Evolutionary conservation across 2,888 invertebrate genomes (phyloP), one percentile per base, ranked within the genome.

Genomic region (Pyrgus malvae): DNA sequence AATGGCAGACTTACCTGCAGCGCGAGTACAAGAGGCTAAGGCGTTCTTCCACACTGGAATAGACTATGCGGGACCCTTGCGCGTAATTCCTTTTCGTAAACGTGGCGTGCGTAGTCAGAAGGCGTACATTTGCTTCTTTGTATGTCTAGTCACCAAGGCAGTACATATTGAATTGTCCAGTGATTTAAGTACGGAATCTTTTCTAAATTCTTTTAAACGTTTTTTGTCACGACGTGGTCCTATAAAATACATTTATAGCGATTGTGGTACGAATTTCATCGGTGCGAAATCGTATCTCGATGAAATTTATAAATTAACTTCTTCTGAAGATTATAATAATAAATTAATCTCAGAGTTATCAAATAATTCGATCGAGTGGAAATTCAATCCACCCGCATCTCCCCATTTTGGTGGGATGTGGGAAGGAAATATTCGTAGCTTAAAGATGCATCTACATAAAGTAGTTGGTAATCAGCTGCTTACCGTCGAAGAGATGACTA

Each of bases 161-260:
- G 19, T 58, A n/a, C 70, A 70, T 40, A 49, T 72, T 0, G 70
- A 72, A 40, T 27, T 58, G 4, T 70, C 68, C 0, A 25, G 25
- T 9, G 54, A 57, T 19, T 37, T 72, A 2, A 61, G 65, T 5
- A 57, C 69, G 0, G 61, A 66, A 21, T 63, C 60, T 0, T 63
- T 63, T 41, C 7, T 63, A 12, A 55, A 55, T 3, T 58, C 61
- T 2, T 61, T 61, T 25, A 58, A 46, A 19, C 33, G 57, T 0
- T 58, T 60, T 23, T 12, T 49, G 6, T 40, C 60, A 9, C 27
- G 58, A 8, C 29, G 63, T 5, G 63, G 61, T 9, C 60, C 57
- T 19, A 55, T 58, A 45, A 12, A 16, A 6, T 48, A 56, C 8
- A 3, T 64, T 16, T 64, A 37, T 12, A 57, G 59, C 16, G 63